Conservation (phyloP, 2,888 invertebrate genomes). For the Hirtodrosophila alboralis region DNA sequence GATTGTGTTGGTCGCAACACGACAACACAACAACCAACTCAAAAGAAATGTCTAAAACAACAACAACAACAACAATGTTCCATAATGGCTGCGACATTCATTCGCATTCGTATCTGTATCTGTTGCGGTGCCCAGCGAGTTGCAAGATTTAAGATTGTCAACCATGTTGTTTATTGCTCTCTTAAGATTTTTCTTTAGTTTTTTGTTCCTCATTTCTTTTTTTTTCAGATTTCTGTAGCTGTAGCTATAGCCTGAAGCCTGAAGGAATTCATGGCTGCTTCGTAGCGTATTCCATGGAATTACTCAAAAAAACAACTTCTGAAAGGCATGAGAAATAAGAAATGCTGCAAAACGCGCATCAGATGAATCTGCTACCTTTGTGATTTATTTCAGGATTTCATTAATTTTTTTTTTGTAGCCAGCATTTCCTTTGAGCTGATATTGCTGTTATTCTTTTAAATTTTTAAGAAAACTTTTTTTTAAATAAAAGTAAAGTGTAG, state of each 20-base stretch:
- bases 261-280: slow-evolving; percentile 29
- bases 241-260: not conserved
- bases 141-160: slow-evolving; percentile 80
- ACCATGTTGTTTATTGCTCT: slow-evolving; percentile 80
- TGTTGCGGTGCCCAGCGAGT: slow-evolving; percentile 61
- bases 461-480: not conserved
- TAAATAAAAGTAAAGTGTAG: not conserved
- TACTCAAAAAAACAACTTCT: slow-evolving; percentile 63
- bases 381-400: slow-evolving; percentile 55
- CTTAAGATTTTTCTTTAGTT: slow-evolving; percentile 72
- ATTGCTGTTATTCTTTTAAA: not conserved
- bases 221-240: slow-evolving; percentile 27
- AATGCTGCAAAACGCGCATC: slow-evolving; percentile 23
- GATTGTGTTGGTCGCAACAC: slow-evolving; percentile 52
- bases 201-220: slow-evolving; percentile 23
- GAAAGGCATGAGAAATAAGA: slow-evolving; percentile 43
- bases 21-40: slow-evolving; percentile 32
- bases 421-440: not conserved
- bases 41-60: slow-evolving; percentile 60
- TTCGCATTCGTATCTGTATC: slow-evolving; percentile 71
- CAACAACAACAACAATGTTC: slow-evolving; percentile 28
- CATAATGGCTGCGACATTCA: slow-evolving; percentile 80
- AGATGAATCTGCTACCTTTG: slow-evolving; percentile 48
- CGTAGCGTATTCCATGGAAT: slow-evolving; percentile 62
- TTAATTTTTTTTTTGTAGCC: slow-evolving; percentile 11